Evolutionary conservation across 2,888 invertebrate species (phyloP), one percentile per base, ranked within the genome.

Genomic region (Macaria liturata): DNA sequence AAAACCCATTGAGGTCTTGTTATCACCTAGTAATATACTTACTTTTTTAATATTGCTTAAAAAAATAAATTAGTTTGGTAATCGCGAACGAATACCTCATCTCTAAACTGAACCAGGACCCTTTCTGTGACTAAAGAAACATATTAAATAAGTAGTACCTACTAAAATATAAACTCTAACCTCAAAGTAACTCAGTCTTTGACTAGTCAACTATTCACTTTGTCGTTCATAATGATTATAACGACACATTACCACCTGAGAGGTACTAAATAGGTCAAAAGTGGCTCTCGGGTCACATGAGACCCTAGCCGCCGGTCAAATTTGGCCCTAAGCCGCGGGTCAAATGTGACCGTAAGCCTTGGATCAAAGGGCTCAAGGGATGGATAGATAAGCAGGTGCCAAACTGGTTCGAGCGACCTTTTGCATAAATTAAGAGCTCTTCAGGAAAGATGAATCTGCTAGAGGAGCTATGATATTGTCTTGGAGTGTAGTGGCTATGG

Each of bases 371-470:
- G 51, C 51, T 51, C 9, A 20, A 32, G 31, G 37, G 20, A 45
- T 43, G 37, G 42, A 37, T 4, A 3, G 34, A 37, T 20, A 20
- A 37, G 34, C 3, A 37, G 34, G 34, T 37, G 51, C 51, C 51
- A 51, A 51, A n/a, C 44, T 45, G 9, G 50, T 32, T 32, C 31
- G 49, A 32, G 51, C 32, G 45, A 51, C 45, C 51, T 51, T 51
- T 45, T 51, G 31, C 51, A 51, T 51, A 51, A 51, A 51, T 51
- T 45, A 51, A n/a, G 45, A 51, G 51, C 30, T 37, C 30, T 7
- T 7, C 32, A 42, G 42, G 5, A 6, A 37, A 4, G 7, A 4
- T 6, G 34, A 37, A 7, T 3, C 7, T 37, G 1, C 34, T 37
- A 1, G 3, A 3, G 3, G 7, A 37, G 34, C 34, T 37, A 3